Conservation (phyloP, 2,797 vertebrate species). For the Galagoides demidoff region DNA sequence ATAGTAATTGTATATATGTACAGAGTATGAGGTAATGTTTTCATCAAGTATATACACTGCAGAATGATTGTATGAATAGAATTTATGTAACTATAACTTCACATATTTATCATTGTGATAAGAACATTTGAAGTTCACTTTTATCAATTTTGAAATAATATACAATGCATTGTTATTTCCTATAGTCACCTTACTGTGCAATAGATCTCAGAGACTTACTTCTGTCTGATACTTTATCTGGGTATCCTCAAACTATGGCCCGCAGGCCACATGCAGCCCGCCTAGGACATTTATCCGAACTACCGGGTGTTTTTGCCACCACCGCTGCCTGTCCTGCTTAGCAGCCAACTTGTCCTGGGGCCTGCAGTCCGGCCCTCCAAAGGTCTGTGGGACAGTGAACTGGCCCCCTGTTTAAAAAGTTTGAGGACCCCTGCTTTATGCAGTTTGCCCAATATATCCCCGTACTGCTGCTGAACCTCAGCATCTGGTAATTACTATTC, state of each 20-base stretch:
- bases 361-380: too few relatives aligned
- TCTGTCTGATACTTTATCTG: neutral
- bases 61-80: neutral
- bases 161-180: neutral
- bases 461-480: neutral
- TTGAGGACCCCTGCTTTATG: too few relatives aligned
- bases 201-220: neutral
- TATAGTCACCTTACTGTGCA: neutral
- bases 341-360: too few relatives aligned
- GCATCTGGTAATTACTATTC: neutral
- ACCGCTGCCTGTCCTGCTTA: too few relatives aligned
- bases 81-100: neutral
- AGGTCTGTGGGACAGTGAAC: too few relatives aligned
- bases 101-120: neutral
- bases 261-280: too few relatives aligned
- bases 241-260: too few relatives aligned
- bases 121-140: neutral
- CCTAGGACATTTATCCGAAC: too few relatives aligned
- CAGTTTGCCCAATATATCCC: neutral
- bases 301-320: too few relatives aligned
- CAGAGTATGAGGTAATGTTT: neutral
- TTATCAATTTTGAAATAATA: neutral
- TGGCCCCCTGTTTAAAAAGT: too few relatives aligned
- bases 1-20: neutral
- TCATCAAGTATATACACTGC: neutral